Evolutionary conservation across 2,113 vertebrate species (phyloP).

Genomic region (Haemorhous mexicanus): DNA sequence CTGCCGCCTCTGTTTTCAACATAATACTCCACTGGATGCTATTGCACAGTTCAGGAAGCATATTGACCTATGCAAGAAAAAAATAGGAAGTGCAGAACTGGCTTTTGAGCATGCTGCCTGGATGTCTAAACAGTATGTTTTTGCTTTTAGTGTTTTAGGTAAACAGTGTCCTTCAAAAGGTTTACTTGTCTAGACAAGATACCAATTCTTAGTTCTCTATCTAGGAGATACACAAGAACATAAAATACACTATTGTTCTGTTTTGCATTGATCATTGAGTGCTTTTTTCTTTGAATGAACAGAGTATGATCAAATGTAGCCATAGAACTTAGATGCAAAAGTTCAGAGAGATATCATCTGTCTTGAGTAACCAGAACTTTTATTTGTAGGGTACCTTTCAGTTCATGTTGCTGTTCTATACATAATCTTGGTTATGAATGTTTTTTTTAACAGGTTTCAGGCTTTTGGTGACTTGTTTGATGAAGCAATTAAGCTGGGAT

Average conservation of each 20-base stretch:
- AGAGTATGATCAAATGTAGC: not conserved
- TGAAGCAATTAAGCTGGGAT: slow-evolving; percentile 95
- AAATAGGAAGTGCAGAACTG: slow-evolving; percentile 94
- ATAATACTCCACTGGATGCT: slow-evolving; percentile 94
- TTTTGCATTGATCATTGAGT: not conserved
- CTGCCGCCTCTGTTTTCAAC: slow-evolving; percentile 96
- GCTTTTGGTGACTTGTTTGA: slow-evolving; percentile 98
- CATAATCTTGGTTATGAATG: not conserved
- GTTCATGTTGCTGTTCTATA: not conserved
- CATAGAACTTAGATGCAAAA: not conserved
- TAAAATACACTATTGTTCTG: not conserved
- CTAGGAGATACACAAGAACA: not conserved
- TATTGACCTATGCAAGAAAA: slow-evolving; percentile 96
- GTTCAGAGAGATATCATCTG: not conserved
- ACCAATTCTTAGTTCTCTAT: not conserved
- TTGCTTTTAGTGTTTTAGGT: not conserved
- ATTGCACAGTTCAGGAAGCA: slow-evolving; percentile 98
- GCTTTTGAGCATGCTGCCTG: slow-evolving; percentile 95
- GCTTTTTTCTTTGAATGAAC: not conserved
- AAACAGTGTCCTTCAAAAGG: not conserved
- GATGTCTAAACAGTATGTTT: slow-evolving; percentile 98
- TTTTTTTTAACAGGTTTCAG: slow-evolving; percentile 80
- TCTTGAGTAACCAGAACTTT: not conserved
- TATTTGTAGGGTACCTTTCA: not conserved
- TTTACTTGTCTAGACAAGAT: not conserved